A percentile compares a stretch with the other conserved stretches of the same genome.
Evolutionary conservation across 2,888 invertebrate species (phyloP).

Genomic region (Formica aserva): DNA sequence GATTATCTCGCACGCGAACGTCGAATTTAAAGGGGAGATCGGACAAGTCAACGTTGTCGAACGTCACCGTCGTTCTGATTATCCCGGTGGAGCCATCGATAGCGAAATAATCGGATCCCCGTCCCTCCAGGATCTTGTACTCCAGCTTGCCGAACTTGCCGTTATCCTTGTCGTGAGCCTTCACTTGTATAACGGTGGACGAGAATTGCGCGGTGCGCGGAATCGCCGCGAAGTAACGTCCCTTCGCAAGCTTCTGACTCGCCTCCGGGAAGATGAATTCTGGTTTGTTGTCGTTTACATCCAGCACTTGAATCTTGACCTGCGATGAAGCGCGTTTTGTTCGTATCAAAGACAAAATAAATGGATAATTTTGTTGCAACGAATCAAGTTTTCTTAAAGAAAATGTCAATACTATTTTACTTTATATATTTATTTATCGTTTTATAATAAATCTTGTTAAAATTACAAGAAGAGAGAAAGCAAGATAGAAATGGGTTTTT

Average conservation of each 20-base stretch:
- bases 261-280: conserved; percentile 91
- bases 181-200: conserved; percentile 92
- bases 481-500: background rate
- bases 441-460: background rate
- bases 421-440: background rate
- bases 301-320: conserved; percentile 93
- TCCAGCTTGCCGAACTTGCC: conserved; percentile 93
- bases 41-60: conserved; percentile 89
- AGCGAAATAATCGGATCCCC: conserved; percentile 89
- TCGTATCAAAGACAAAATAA: background rate
- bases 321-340: conserved; percentile 73
- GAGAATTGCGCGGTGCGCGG: conserved; percentile 91
- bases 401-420: background rate
- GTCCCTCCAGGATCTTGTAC: conserved; percentile 88
- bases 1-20: conserved; percentile 90
- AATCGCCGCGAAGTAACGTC: conserved; percentile 93
- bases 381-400: background rate
- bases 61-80: conserved; percentile 91
- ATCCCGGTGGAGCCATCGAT: conserved; percentile 92
- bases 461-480: background rate
- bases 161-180: conserved; percentile 95
- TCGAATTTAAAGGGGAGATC: conserved; percentile 91
- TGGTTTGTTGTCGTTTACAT: conserved; percentile 96
- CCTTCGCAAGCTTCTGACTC: conserved; percentile 87
- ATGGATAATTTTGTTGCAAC: background rate